phyloP scores from a whole-genome alignment of 2,888 invertebrate genomes.

The Tillus elongatus region DNA sequence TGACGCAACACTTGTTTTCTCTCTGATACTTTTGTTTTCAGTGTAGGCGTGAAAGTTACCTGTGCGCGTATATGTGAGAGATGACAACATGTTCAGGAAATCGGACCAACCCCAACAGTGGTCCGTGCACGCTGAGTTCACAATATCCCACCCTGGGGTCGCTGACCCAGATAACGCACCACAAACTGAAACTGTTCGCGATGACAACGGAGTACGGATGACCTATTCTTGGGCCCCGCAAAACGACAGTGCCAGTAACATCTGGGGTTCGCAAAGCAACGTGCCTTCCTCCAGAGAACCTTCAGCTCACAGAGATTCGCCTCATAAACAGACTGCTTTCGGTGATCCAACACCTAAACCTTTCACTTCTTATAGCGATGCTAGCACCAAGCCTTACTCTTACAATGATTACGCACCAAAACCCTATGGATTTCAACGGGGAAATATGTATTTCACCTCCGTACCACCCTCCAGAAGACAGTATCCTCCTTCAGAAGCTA shows the following conservation, averaged over 20 bases:
- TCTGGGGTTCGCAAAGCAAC: conserved; percentile 10
- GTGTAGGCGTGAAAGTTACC: too few relatives aligned
- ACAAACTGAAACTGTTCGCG: conserved; percentile 38
- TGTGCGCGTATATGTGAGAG: neutral
- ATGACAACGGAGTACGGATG: conserved; percentile 47
- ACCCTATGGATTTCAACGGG: conserved; percentile 44
- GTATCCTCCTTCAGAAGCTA: conserved; percentile 5
- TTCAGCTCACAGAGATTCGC: too few relatives aligned
- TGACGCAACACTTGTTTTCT: neutral
- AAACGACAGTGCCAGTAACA: conserved; percentile 14
- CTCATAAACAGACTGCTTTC: too few relatives aligned
- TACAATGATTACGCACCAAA: conserved; percentile 10
- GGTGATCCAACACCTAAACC: too few relatives aligned
- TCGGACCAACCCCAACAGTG: conserved; percentile 49
- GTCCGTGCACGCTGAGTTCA: conserved; percentile 61
- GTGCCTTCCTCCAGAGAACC: conserved; percentile 12
- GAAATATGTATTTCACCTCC: conserved; percentile 48
- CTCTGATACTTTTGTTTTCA: neutral
- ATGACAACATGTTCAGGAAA: conserved; percentile 18
- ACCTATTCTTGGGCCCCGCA: conserved; percentile 45
- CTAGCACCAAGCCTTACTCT: conserved; percentile 2
- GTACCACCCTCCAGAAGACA: conserved; percentile 37
- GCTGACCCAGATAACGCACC: conserved; percentile 39
- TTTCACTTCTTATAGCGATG: conserved; percentile 7
- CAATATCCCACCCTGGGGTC: conserved; percentile 46